Conservation (phyloP, 2,113 vertebrate species). For the Trematomus loennbergii region DNA sequence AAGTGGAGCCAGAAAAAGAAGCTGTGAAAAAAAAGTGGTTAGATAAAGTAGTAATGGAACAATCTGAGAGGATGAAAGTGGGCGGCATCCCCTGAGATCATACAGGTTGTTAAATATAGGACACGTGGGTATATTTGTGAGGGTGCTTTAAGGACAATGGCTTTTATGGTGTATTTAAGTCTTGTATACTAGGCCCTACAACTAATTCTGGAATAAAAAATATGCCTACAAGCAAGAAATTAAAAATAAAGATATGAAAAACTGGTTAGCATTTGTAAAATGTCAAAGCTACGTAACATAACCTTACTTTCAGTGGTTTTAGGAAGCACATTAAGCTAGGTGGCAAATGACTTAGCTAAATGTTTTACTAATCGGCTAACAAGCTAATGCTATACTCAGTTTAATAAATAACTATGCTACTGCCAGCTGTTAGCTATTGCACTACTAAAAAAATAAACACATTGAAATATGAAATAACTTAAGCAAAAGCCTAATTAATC, state of each 20-base stretch:
- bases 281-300: neutral
- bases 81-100: conserved; percentile 28
- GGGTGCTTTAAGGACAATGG: neutral
- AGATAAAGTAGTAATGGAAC: conserved; percentile 23
- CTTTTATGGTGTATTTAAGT: neutral
- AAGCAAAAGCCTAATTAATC: neutral
- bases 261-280: neutral
- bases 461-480: neutral
- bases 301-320: neutral
- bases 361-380: no score
- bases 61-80: conserved; percentile 33
- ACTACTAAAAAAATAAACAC: neutral
- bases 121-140: neutral
- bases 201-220: neutral
- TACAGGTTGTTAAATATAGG: conserved; percentile 16
- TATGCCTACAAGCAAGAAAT: neutral
- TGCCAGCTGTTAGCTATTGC: neutral
- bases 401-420: neutral
- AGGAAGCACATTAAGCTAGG: no score
- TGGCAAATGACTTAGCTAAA: no score
- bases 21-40: conserved; percentile 6
- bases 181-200: neutral
- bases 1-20: neutral
- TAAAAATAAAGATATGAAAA: neutral
- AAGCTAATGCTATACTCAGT: no score